phyloP scores from a whole-genome alignment of 1,140 invertebrate species.

The Papilio dardanus region DNA sequence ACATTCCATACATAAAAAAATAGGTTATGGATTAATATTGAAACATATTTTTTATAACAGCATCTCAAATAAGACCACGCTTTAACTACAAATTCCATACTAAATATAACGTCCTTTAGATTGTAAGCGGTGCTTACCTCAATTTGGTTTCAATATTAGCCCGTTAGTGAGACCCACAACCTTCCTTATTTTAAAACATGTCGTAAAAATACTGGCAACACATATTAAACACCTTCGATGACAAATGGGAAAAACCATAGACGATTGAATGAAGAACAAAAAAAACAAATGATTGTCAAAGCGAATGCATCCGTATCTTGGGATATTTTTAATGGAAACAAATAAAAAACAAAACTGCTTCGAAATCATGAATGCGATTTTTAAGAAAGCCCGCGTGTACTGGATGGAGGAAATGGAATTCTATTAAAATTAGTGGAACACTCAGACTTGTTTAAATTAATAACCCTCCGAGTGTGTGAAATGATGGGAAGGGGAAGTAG shows the following conservation, averaged over 20 bases:
- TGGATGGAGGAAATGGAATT: not conserved
- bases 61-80: too few relatives aligned
- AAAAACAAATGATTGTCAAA: constrained; percentile 19
- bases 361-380: not conserved
- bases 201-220: not conserved
- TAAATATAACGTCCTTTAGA: too few relatives aligned
- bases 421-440: not conserved
- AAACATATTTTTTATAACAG: too few relatives aligned
- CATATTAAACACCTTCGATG: not conserved
- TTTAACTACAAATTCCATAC: too few relatives aligned
- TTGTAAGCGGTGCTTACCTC: too few relatives aligned
- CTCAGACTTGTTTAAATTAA: not conserved
- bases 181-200: not conserved
- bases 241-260: not conserved
- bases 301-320: constrained; percentile 23
- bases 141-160: too few relatives aligned
- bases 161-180: too few relatives aligned
- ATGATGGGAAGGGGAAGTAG: too few relatives aligned
- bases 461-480: not conserved
- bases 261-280: not conserved
- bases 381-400: constrained; percentile 1
- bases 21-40: too few relatives aligned
- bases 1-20: too few relatives aligned
- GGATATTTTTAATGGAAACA: constrained; percentile 21
- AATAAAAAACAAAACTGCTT: not conserved